These are phyloP conservation scores for Drosophila koepferae DNA, from an alignment of 2,888 invertebrate species.

Conservation along the genomic window DNA sequence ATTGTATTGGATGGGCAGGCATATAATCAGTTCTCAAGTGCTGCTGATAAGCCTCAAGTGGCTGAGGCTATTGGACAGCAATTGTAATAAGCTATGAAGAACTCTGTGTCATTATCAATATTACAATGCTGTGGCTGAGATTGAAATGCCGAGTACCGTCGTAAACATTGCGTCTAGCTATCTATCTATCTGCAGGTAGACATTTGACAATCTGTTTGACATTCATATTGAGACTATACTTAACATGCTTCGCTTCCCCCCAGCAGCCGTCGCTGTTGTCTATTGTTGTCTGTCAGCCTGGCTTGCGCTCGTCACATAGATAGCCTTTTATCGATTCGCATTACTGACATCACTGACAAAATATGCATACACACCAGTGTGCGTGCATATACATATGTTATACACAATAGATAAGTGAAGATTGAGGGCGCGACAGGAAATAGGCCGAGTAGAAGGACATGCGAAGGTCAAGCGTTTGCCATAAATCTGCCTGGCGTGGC, in stretches of 20 bases:
- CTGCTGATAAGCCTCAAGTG: constrained; percentile 43
- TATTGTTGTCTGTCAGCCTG: constrained; percentile 13
- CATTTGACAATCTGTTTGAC: constrained; percentile 36
- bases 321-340: constrained; percentile 50
- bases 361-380: constrained; percentile 19
- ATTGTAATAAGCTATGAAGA: constrained; percentile 12
- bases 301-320: constrained; percentile 32
- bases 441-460: constrained; percentile 20
- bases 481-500: constrained; percentile 25
- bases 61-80: constrained; percentile 26
- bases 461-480: constrained; percentile 42
- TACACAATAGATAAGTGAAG: constrained; percentile 33
- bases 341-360: constrained; percentile 42
- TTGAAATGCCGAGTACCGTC: background rate
- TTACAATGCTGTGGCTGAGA: constrained; percentile 27
- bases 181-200: constrained; percentile 8
- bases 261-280: background rate
- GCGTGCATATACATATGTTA: background rate
- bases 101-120: constrained; percentile 32
- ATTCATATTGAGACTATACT: constrained; percentile 19
- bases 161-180: too few relatives aligned
- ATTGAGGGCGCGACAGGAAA: constrained; percentile 35
- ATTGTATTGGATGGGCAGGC: background rate
- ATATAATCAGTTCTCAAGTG: constrained; percentile 46
- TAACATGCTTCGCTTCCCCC: background rate